Evolutionary conservation across 1,140 invertebrate genomes (phyloP), one percentile per base, ranked within the genome.

Genomic region (Paramacrobiotus metropolitanus): DNA sequence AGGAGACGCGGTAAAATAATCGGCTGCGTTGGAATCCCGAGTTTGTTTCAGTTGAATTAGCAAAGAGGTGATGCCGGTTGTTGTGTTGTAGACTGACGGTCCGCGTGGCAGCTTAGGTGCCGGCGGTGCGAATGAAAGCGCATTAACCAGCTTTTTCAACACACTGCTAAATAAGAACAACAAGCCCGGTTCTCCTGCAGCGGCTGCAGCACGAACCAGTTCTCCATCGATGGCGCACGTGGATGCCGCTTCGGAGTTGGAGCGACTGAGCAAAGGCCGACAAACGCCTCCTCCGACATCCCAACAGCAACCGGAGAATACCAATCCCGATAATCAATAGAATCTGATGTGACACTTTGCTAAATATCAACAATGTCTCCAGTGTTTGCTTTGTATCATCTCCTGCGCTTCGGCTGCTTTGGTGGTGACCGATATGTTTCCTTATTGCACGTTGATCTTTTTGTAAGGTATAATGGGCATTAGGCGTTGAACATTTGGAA

Each of bases 61-160:
- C n/a, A 9, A 9, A 40, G 34, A 40, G 34, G 34, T 40, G 9
- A 9, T 9, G 34, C n/a, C 34, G n/a, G 34, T 40, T 40, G 34
- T 40, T 40, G n/a, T 40, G n/a, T 15, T 55, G 48, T 28, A 55
- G 48, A 40, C 34, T 40, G 48, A 55, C 24, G 48, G 48, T 20
- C 48, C 48, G 4, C 48, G 48, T 9, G 48, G 48, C 24, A 55
- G 48, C 24, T 24, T 55, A 9, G 78, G 78, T 64, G 77, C 80
- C 63, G 79, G 83, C 2, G 81, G 82, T 60, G 74, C 76, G 2
- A 86, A 86, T 62, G 92, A 96, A 77, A 87, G 91, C 61, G 90
- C 96, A 44, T 74, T 97, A 64, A 91, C 91, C 3, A 95, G 89
- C 74, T 97, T 97, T 78, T 97, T 97, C 77, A 97, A 95, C 77